These are phyloP conservation scores for Nasonia giraulti DNA, from an alignment of 1,140 invertebrate genomes.

Conservation along the genomic window DNA sequence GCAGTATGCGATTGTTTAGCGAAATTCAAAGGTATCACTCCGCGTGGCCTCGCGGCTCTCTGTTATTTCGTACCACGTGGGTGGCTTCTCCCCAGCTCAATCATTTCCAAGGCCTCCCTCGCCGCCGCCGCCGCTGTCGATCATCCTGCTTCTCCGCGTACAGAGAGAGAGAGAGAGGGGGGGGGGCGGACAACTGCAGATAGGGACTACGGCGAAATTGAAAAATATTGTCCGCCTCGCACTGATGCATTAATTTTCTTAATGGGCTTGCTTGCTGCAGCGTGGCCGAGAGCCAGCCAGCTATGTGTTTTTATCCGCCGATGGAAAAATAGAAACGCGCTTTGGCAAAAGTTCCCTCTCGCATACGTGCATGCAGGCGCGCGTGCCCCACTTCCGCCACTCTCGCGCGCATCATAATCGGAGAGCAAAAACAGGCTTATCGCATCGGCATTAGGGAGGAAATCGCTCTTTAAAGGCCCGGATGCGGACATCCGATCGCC, in stretches of 20 bases:
- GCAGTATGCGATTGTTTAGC: not conserved
- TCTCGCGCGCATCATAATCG: not conserved
- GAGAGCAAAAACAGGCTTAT: not conserved
- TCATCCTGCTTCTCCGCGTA: not conserved
- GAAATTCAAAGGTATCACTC: not conserved
- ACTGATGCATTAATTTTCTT: slow-evolving; percentile 44
- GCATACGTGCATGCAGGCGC: not conserved
- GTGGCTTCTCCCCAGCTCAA: slow-evolving; percentile 51
- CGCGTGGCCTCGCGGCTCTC: not conserved
- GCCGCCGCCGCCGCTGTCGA: slow-evolving; percentile 14
- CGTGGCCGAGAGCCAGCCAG: not conserved
- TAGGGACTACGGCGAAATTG: slow-evolving; percentile 1
- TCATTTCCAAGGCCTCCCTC: slow-evolving; percentile 21
- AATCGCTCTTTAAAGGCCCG: too few species aligned
- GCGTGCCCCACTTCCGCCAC: not conserved
- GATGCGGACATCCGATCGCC: slow-evolving; percentile 48
- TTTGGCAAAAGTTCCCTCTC: not conserved
- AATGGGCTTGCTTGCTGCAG: slow-evolving; percentile 18
- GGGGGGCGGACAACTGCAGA: not conserved
- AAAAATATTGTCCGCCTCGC: slow-evolving; percentile 19
- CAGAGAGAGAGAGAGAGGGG: not conserved
- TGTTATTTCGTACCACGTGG: slow-evolving; percentile 60
- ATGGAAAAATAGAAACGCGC: slow-evolving; percentile 25
- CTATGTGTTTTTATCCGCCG: slow-evolving; percentile 11
- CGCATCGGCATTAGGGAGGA: not conserved